Conservation (phyloP, 2,888 invertebrate species). For the Patella ulyssiponensis region DNA sequence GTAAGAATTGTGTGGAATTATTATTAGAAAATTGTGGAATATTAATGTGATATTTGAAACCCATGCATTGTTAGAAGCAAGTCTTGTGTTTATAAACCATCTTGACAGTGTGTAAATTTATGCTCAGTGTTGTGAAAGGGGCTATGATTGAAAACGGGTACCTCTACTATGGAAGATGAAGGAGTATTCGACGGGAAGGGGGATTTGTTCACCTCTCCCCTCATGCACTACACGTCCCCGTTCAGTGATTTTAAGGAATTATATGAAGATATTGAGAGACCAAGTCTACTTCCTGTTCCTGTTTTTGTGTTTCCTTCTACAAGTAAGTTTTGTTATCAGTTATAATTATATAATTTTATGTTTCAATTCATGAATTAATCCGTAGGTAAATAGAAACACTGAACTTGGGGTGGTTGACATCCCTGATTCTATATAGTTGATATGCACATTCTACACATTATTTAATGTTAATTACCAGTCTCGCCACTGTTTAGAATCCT, state of each 20-base stretch:
- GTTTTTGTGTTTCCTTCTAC: conserved; percentile 20
- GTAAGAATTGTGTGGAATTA: too few relatives aligned
- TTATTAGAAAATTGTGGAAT: too few relatives aligned
- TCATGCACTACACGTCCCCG: conserved; percentile 63
- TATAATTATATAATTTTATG: too few relatives aligned
- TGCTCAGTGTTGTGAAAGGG: background rate
- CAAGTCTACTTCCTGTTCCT: conserved; percentile 20
- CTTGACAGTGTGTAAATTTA: background rate
- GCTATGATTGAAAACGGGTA: background rate
- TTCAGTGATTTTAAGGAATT: conserved; percentile 65
- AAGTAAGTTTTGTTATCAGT: background rate
- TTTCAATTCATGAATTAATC: too few relatives aligned
- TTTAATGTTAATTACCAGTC: too few relatives aligned
- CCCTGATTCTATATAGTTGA: too few relatives aligned
- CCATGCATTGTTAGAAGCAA: background rate
- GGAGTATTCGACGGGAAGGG: conserved; percentile 43
- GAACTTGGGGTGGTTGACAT: too few relatives aligned
- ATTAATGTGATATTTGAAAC: too few relatives aligned
- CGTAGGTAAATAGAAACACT: too few relatives aligned
- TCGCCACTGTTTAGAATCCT: too few relatives aligned
- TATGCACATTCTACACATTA: too few relatives aligned
- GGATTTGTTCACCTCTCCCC: conserved; percentile 59
- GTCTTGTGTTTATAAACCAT: background rate
- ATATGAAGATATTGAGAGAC: conserved; percentile 46
- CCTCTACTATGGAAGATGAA: conserved; percentile 27